Base-by-base conservation (phyloP, 23 tunicate genomes). In the Ciona savignyi region DNA sequence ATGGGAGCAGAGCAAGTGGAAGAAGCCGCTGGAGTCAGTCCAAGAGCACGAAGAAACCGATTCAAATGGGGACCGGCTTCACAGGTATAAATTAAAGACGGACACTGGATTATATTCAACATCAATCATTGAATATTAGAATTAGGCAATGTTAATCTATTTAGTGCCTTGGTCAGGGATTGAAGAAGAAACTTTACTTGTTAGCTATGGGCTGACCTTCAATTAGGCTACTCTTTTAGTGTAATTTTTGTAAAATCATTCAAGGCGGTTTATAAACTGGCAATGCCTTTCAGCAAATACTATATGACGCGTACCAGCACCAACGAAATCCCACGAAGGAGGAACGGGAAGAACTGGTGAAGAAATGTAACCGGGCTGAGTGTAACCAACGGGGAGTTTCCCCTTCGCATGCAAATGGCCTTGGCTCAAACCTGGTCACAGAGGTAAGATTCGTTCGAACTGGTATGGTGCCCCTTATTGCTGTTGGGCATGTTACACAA, bases 51-150 rank as follows among this genome's bases (percentile, higher is more conserved):
- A 33, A 61, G 98, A 33, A 93, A 93, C 66, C 72, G 98, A 28
- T 93, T 93, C 63, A 93, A 86, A 74, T 93, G 98, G 98, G 98
- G 98, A 27, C 98, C 98, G 31, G 98, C 98, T 33, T 86, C 93
- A 1, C 98, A 91, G 76, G 97, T 91, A 51, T 49, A 49, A n/a
- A n/a, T n/a, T n/a, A n/a, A n/a, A n/a, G n/a, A n/a, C n/a, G n/a
- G n/a, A n/a, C n/a, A n/a, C n/a, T n/a, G n/a, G n/a, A n/a, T n/a
- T n/a, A n/a, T n/a, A n/a, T n/a, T n/a, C n/a, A n/a, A n/a, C n/a
- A n/a, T n/a, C n/a, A n/a, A n/a, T n/a, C n/a, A n/a, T n/a, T n/a
- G n/a, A n/a, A n/a, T n/a, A n/a, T n/a, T n/a, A n/a, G n/a, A n/a
- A n/a, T n/a, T n/a, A n/a, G n/a, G n/a, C n/a, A n/a, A n/a, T n/a